Base-by-base conservation (phyloP, 2,888 invertebrate genomes). In the Argyresthia goedartella region DNA sequence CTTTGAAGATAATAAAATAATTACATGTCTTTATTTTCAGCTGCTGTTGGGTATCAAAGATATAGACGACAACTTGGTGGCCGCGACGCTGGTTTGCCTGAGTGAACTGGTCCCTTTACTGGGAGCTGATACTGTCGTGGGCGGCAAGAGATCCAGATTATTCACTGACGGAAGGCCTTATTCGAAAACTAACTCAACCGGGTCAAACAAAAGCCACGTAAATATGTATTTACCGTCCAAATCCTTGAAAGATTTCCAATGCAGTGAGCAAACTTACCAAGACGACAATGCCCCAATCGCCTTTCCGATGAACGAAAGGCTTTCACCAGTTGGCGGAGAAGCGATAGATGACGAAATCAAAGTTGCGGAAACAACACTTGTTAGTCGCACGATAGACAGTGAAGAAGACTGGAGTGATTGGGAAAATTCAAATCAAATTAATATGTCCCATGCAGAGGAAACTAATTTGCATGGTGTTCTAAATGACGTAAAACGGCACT, bases 121-220 rank as follows among this genome's bases (percentile, higher is more conserved):
- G 51, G 97, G 97, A 11, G 93, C 95, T 11, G 89, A 92, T n/a
- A 89, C 91, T 15, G 95, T 97, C 0, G 92, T 97, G 46, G 95
- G 96, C 3, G 95, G 95, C 0, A 91, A 92, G 65, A 88, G 96
- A 57, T 90, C 90, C 1, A 93, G 92, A 71, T 82, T 95, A 52
- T 97, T 97, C 69, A 92, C 94, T 16, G 95, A 96, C 71, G 96
- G 96, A 8, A 88, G 93, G 61, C 97, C 97, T 3, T 92, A 91
- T 67, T 66, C 79, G 54, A 73, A 75, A 62, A 51, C 59, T 7
- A 53, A 57, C 42, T 47, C 55, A 52, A 43, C 49, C 33, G 62
- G 43, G 60, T 57, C 10, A 71, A 66, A 33, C 4, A 25, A 25
- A 25, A 25, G 6, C 25, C 25, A 25, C 6, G 25, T 25, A 25